phyloP scores from a whole-genome alignment of 2,888 invertebrate species.

The Enchytraeus crypticus region DNA sequence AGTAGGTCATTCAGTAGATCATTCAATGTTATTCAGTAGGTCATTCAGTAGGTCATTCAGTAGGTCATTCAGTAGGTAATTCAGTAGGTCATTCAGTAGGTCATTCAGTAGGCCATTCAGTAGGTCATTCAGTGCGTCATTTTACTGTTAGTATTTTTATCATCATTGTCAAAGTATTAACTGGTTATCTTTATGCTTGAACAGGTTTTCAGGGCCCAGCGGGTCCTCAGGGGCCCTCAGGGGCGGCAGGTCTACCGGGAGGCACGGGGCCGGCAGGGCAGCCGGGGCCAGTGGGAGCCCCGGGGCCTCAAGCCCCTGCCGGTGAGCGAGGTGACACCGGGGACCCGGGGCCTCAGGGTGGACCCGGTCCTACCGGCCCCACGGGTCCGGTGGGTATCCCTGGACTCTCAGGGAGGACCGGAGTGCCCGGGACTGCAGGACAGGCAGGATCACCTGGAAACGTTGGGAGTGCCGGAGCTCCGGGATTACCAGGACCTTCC shows the following conservation, averaged over 20 bases:
- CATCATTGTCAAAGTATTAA: too few species aligned
- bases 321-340: constrained; percentile 17
- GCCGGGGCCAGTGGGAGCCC: constrained; percentile 29
- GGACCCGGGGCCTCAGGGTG: constrained; percentile 14
- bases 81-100: too few species aligned
- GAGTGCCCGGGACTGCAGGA: constrained; percentile 3
- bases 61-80: too few species aligned
- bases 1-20: too few species aligned
- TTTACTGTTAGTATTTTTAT: too few species aligned
- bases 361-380: constrained; percentile 10
- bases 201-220: neutral
- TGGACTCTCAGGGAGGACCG: constrained; percentile 15
- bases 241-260: constrained; percentile 20
- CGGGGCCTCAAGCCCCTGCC: constrained; percentile 26
- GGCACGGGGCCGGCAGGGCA: constrained; percentile 4
- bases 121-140: too few species aligned
- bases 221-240: constrained; percentile 6
- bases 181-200: too few species aligned
- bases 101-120: too few species aligned
- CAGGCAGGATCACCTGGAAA: constrained; percentile 6
- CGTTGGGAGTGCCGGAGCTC: constrained; percentile 1
- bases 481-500: constrained; percentile 11
- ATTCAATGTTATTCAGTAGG: too few species aligned
- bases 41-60: too few species aligned
- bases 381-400: constrained; percentile 11